A percentile compares a stretch with the other conserved stretches of the same genome.
Conservation (phyloP, 2,113 vertebrate species). For the Ifrita kowaldi region DNA sequence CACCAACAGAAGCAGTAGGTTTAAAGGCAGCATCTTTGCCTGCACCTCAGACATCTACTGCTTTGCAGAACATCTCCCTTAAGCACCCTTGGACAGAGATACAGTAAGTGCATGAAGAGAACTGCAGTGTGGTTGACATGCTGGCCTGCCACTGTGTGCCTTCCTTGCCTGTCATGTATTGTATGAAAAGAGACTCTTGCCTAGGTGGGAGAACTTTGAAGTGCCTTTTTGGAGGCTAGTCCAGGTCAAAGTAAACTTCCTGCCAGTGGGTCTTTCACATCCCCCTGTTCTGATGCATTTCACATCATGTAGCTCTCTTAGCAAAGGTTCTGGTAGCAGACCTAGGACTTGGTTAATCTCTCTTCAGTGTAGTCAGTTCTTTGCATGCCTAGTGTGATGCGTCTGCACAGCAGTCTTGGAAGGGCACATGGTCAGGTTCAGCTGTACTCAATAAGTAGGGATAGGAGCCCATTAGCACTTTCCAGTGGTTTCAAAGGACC, state of each 20-base stretch:
- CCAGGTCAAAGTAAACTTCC: not conserved
- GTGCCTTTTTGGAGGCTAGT: not conserved
- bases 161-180: not conserved
- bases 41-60: conserved; percentile 57
- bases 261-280: not conserved
- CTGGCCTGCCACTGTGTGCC: not conserved
- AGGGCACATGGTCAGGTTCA: not conserved
- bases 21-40: conserved; percentile 75
- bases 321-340: not conserved
- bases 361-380: not conserved
- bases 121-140: fast-evolving
- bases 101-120: conserved; percentile 80
- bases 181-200: not conserved
- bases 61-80: conserved; percentile 86
- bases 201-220: not conserved
- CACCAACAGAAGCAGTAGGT: conserved; percentile 84
- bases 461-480: not conserved
- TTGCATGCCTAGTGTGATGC: not conserved
- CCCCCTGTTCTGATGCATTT: not conserved
- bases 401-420: not conserved
- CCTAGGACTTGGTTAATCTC: not conserved
- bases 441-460: not conserved
- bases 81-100: conserved; percentile 94
- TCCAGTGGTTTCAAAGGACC: not conserved
- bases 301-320: not conserved